Evolutionary conservation across 2,888 invertebrate genomes (phyloP), one percentile per base, ranked within the genome.

Genomic region (Clivina fossor): DNA sequence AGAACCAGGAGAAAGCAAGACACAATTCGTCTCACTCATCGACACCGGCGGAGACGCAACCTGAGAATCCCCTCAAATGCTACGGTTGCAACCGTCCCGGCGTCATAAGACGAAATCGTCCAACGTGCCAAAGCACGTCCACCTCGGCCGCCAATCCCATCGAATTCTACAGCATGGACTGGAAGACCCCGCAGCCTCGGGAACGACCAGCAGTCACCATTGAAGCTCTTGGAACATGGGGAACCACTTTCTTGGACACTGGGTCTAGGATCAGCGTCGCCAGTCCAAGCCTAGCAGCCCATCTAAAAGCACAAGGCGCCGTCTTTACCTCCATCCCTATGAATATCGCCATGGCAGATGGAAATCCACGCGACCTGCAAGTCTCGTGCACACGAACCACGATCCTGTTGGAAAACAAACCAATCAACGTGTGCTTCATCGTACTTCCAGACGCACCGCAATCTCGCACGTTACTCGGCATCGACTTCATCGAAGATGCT

Each of bases 51-150:
- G n/a, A n/a, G n/a, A n/a, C n/a, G n/a, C n/a, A n/a, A n/a, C n/a
- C n/a, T n/a, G n/a, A n/a, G n/a, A n/a, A n/a, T n/a, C n/a, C n/a
- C n/a, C n/a, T n/a, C n/a, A n/a, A n/a, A n/a, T n/a, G 63, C 37
- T 62, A 62, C 32, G 62, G 64, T 2, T 63, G 63, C 44, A 61
- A 61, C 7, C 47, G 59, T 3, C 61, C 61, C 4, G 61, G 60
- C 2, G 61, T 61, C 1, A 58, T 60, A 9, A 13, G 61, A 3
- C 53, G 61, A 11, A 61, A 62, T 32, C 60, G 60, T 30, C 28
- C 16, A 7, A 54, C 11, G 7, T 62, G 60, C 46, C 37, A 37
- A 16, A 8, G 3, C 37, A 37, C 8, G 11, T 37, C 37, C 3
- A 3, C 13, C 3, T 4, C 37, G 4, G 54, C 50, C 11, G 16